A percentile compares a stretch with the other conserved stretches of the same genome.
phyloP scores from a whole-genome alignment of 2,113 vertebrate species.

The Tretioscincus oriximinensis region DNA sequence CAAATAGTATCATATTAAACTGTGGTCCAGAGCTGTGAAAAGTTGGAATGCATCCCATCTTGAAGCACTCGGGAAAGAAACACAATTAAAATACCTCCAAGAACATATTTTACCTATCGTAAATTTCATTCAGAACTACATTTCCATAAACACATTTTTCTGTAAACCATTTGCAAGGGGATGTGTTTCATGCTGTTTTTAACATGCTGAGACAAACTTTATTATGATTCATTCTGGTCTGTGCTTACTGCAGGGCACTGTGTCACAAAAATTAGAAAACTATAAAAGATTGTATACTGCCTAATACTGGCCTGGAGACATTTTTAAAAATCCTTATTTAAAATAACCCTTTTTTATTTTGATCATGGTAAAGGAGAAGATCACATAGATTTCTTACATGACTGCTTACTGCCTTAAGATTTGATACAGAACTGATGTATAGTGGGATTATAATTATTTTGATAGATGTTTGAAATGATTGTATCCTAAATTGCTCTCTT shows the following conservation, averaged over 20 bases:
- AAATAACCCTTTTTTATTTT: conserved; percentile 63
- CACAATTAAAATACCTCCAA: conserved; percentile 68
- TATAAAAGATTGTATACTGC: conserved; percentile 60
- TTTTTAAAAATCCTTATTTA: conserved; percentile 62
- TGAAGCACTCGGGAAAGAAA: conserved; percentile 63
- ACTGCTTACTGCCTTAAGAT: conserved; percentile 33
- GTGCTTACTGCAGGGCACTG: conserved; percentile 59
- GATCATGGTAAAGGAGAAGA: conserved; percentile 11
- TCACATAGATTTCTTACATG: background rate
- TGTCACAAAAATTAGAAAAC: conserved; percentile 68
- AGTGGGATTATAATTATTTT: background rate
- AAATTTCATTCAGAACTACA: conserved; percentile 68
- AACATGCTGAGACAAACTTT: conserved; percentile 67
- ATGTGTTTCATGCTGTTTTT: conserved; percentile 69
- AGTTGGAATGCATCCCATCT: conserved; percentile 51
- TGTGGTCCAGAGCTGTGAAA: conserved; percentile 42
- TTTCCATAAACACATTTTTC: conserved; percentile 69
- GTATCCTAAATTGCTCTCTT: background rate
- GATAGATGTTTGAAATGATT: conserved; percentile 32
- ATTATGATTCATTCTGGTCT: conserved; percentile 67
- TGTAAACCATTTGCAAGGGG: conserved; percentile 73
- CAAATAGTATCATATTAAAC: background rate
- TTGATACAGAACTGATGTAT: conserved; percentile 1
- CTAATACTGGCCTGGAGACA: conserved; percentile 64
- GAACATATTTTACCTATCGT: conserved; percentile 70